phyloP scores from a whole-genome alignment of 1,140 invertebrate genomes.

The Calephelis nemesis region DNA sequence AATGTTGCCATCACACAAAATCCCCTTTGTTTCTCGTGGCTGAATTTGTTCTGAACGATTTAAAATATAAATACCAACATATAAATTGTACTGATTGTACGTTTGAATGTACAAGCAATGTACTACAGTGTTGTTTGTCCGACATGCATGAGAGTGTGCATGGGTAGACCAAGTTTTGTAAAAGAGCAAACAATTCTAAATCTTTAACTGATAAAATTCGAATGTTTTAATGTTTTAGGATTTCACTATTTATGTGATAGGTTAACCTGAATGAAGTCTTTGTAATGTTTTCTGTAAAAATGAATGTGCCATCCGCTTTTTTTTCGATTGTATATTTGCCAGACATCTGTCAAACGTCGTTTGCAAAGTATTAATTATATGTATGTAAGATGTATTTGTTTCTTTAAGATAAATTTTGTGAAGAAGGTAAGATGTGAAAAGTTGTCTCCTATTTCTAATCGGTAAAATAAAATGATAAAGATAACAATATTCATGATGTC shows the following conservation, averaged over 20 bases:
- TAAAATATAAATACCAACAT: conserved; percentile 39
- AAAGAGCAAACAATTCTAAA: conserved; percentile 30
- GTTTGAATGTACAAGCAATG: conserved; percentile 52
- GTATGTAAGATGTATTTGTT: not conserved
- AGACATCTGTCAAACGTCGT: conserved; percentile 34
- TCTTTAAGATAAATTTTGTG: too few species aligned
- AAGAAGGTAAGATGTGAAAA: too few species aligned
- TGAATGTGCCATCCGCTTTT: conserved; percentile 74
- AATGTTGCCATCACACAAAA: conserved; percentile 24
- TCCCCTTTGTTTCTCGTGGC: conserved; percentile 50
- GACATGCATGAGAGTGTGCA: conserved; percentile 41
- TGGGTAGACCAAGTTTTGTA: conserved; percentile 61
- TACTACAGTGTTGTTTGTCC: conserved; percentile 46
- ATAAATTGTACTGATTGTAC: conserved; percentile 62
- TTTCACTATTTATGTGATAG: conserved; percentile 34
- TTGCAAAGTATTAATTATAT: not conserved
- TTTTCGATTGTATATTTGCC: conserved; percentile 65
- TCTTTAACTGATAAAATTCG: conserved; percentile 22
- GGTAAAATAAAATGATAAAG: too few species aligned
- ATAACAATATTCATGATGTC: too few species aligned
- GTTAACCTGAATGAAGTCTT: conserved; percentile 35
- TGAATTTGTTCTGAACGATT: conserved; percentile 62
- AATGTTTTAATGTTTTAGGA: conserved; percentile 29
- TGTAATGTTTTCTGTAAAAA: conserved; percentile 64
- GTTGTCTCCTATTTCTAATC: too few species aligned